Base-by-base conservation (phyloP, 2,888 invertebrate genomes). In the Synanthedon andrenaeformis region DNA sequence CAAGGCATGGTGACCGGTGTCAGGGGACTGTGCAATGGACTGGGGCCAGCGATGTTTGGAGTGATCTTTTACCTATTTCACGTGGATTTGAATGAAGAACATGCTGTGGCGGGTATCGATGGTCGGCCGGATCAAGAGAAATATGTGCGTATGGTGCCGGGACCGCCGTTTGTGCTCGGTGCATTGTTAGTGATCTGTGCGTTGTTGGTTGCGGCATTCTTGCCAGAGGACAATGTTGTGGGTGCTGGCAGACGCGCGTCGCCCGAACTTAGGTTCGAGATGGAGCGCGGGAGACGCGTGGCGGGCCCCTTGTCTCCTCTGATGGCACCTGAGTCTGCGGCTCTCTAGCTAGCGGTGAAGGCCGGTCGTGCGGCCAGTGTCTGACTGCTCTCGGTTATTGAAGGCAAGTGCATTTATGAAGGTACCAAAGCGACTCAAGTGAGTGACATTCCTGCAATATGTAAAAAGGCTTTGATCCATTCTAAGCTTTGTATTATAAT, bases 1-100 rank as follows among this genome's bases (percentile, higher is more conserved):
- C 97, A 98, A 86, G 99, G 99, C 59, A 97, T 99, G 92, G 96
- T 99, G 52, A 99, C 99, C 0, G 99, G 99, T 12, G 98, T 99
- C 90, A 90, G 99, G 59, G 99, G 99, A 1, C 91, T 99, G 52
- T 99, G 99, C 75, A 98, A 98, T 76, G 99, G 99, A 13, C 90
- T 99, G 52, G 99, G 99, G 0, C 99, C 99, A 0, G 99, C 99
- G 49, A 94, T 99, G 91, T 99, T 97, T 78, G 99, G 99, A 14
- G 93, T 99, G 63, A 96, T 99, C 68, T 99, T 99, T 89, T 99
- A 98, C 88, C 89, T 99, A 71, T 99, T 99, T 87, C 96, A 99
- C 80, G 99, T 99, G 62, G 97, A 99, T 88, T 89, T 99, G 71
- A 97, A 96, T 76, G 95, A 94, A 65, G 92, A 93, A 56, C 89